Percentiles rank a stretch among this genome's conserved stretches.
Evolutionary conservation across 2,888 invertebrate species (phyloP).

Genomic region (Trichacis sp.): DNA sequence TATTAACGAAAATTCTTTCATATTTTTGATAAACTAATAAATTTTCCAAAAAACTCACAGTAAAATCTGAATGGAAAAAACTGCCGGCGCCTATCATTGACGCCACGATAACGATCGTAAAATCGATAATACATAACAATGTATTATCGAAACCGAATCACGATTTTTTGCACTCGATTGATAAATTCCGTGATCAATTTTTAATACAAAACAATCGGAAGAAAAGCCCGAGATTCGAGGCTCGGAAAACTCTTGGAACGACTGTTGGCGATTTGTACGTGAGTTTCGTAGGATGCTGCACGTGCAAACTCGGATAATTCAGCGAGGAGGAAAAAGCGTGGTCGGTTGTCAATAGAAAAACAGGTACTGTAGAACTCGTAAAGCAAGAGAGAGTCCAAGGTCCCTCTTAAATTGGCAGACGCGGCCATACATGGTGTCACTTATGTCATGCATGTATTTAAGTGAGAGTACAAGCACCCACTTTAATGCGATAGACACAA

Average conservation of each 20-base stretch:
- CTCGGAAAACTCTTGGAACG: not conserved
- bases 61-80: slow-evolving; percentile 64
- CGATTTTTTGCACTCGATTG: not conserved
- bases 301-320: slow-evolving; percentile 12
- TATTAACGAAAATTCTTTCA: too few relatives aligned
- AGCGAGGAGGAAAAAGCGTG: slow-evolving; percentile 21
- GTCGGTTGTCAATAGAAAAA: slow-evolving; percentile 11
- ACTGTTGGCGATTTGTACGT: slow-evolving; percentile 6
- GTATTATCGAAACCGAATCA: not conserved
- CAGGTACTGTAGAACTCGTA: slow-evolving; percentile 17
- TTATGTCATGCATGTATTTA: slow-evolving; percentile 15
- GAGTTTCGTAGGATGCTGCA: not conserved
- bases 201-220: too few relatives aligned
- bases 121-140: slow-evolving; percentile 63
- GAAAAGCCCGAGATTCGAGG: too few relatives aligned
- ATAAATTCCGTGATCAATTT: too few relatives aligned
- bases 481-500: slow-evolving; percentile 33
- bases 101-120: slow-evolving; percentile 68
- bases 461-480: slow-evolving; percentile 35
- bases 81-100: slow-evolving; percentile 58
- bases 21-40: too few relatives aligned
- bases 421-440: slow-evolving; percentile 56
- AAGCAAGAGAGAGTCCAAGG: slow-evolving; percentile 45
- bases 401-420: slow-evolving; percentile 41
- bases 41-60: slow-evolving; percentile 55